phyloP scores from a whole-genome alignment of 2,113 vertebrate genomes.

The Aphyosemion australe region DNA sequence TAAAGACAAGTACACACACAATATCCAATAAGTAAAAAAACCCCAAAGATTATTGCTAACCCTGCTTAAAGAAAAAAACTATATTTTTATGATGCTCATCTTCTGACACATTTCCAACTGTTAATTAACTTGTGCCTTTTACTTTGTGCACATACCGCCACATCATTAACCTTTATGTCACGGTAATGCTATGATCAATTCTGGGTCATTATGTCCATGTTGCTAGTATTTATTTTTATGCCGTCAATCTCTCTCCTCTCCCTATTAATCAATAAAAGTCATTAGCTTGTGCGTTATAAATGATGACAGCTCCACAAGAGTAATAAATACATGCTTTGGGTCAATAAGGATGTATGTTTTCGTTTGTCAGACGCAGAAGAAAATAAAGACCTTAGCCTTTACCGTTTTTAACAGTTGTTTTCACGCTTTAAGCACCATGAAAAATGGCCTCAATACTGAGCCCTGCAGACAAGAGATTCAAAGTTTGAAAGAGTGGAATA shows the following conservation, averaged over 20 bases:
- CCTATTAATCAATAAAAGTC: conserved; percentile 1
- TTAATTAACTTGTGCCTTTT: conserved; percentile 8
- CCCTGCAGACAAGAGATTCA: conserved; percentile 24
- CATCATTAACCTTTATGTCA: conserved; percentile 5
- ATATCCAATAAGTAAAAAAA: too few relatives aligned
- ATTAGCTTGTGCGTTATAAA: conserved; percentile 9
- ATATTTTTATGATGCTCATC: not conserved
- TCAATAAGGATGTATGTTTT: conserved; percentile 3
- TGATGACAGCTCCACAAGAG: conserved; percentile 1
- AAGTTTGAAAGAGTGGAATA: conserved; percentile 25
- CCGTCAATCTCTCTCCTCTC: not conserved
- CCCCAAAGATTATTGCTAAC: too few relatives aligned
- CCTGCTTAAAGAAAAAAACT: too few relatives aligned
- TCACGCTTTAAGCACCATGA: conserved; percentile 6
- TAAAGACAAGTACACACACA: too few relatives aligned
- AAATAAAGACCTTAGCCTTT: not conserved
- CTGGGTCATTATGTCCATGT: not conserved
- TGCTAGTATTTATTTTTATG: conserved; percentile 1
- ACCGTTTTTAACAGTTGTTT: not conserved
- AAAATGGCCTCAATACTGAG: conserved; percentile 22
- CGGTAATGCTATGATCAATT: conserved; percentile 9
- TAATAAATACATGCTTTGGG: conserved; percentile 15
- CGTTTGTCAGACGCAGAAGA: not conserved
- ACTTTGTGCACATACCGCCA: conserved; percentile 4
- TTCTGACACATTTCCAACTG: not conserved